phyloP scores from a whole-genome alignment of 2,113 vertebrate species.

The Gadus chalcogrammus region DNA sequence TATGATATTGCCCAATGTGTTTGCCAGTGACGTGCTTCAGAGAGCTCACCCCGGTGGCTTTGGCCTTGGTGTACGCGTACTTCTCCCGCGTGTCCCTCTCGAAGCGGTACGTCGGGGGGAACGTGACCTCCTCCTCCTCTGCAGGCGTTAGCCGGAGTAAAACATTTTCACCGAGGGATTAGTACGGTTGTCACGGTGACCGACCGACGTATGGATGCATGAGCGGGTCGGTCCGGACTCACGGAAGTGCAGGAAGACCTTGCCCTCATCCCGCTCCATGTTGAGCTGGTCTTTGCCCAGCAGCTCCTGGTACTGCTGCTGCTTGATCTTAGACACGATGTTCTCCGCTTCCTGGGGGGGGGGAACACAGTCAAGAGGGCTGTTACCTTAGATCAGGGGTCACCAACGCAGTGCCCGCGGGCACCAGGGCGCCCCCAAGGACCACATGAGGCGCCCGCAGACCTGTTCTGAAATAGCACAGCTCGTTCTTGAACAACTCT shows the following conservation, averaged over 20 bases:
- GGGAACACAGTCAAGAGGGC: too few species aligned
- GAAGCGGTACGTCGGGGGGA: slow-evolving; percentile 94
- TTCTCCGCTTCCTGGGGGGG: slow-evolving; percentile 86
- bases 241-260: slow-evolving; percentile 92
- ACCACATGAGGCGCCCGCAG: too few species aligned
- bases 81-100: slow-evolving; percentile 88
- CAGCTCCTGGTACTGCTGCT: slow-evolving; percentile 90
- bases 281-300: slow-evolving; percentile 87
- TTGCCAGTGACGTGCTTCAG: background rate
- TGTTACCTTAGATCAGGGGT: too few species aligned
- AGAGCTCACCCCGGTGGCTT: slow-evolving; percentile 87
- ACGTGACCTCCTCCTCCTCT: slow-evolving; percentile 97
- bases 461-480: too few species aligned
- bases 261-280: slow-evolving; percentile 80
- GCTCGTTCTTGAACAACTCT: too few species aligned
- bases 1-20: background rate
- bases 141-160: slow-evolving; percentile 31
- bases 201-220: background rate
- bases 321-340: slow-evolving; percentile 92
- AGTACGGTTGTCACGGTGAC: background rate
- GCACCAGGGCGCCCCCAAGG: too few species aligned
- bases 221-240: slow-evolving; percentile 40
- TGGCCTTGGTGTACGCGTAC: slow-evolving; percentile 95
- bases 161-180: background rate
- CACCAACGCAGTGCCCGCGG: too few species aligned